These are phyloP conservation scores for Ctenodactylus gundi DNA, from an alignment of 2,113 vertebrate species.

Conservation along the genomic window DNA sequence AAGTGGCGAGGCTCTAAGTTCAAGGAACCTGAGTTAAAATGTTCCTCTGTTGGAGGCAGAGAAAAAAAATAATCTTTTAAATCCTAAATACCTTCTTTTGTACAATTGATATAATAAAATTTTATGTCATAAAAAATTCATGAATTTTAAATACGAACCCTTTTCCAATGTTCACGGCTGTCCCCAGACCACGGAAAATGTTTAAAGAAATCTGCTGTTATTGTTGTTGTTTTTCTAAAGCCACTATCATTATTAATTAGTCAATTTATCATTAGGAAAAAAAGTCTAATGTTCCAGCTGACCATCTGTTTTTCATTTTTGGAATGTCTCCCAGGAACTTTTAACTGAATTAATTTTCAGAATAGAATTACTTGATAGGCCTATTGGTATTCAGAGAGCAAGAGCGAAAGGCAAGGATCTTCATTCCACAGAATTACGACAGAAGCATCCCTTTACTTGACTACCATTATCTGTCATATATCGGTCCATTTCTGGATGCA, in stretches of 20 bases:
- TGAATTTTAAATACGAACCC: neutral
- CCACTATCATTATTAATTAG: conserved; percentile 19
- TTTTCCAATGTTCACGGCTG: neutral
- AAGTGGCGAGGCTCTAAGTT: neutral
- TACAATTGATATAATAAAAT: neutral
- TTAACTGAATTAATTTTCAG: conserved; percentile 36
- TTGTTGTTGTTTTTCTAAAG: neutral
- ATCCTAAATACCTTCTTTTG: neutral
- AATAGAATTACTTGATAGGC: neutral
- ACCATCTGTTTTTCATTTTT: conserved; percentile 35
- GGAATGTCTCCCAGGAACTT: neutral
- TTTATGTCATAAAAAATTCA: neutral
- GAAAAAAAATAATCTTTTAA: neutral
- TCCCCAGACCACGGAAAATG: neutral
- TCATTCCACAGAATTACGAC: neutral
- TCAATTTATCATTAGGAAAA: conserved; percentile 31
- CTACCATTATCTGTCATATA: neutral
- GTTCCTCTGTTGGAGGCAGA: neutral
- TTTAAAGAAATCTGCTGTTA: neutral
- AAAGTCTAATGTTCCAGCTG: neutral
- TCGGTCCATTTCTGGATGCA: neutral
- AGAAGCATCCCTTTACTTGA: neutral
- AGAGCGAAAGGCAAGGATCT: neutral
- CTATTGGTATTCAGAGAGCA: neutral
- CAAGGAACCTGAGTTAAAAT: neutral